A percentile compares a stretch with the other conserved stretches of the same genome.
Conservation (phyloP, 2,888 invertebrate species). For the Eupithecia exiguata region DNA sequence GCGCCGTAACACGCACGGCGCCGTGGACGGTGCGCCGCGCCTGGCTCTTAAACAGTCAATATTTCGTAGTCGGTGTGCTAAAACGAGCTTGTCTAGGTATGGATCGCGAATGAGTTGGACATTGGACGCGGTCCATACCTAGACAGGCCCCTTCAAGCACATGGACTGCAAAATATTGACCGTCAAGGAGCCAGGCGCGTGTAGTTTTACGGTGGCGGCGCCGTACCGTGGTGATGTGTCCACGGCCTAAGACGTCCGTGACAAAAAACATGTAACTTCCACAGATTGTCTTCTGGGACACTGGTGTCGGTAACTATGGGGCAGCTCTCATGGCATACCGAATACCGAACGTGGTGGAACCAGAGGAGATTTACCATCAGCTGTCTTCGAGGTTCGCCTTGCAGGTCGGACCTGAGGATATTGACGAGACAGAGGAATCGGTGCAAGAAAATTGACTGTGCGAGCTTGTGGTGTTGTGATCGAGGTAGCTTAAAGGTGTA, state of each 20-base stretch:
- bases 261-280: neutral
- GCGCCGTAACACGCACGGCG: no score
- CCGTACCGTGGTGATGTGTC: no score
- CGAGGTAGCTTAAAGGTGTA: neutral
- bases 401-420: constrained; percentile 26
- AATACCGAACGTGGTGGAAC: constrained; percentile 68
- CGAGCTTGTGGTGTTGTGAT: neutral
- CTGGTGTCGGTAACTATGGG: constrained; percentile 75
- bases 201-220: no score
- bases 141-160: no score
- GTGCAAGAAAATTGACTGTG: neutral
- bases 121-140: no score
- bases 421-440: neutral
- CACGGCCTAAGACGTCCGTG: neutral
- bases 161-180: no score
- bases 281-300: constrained; percentile 73
- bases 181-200: no score
- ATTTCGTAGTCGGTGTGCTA: no score
- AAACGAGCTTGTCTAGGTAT: no score
- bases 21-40: no score
- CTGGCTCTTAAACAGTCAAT: no score
- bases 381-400: constrained; percentile 73
- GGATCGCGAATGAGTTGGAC: no score
- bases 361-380: constrained; percentile 53
- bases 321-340: constrained; percentile 75